Percentiles rank a stretch among this genome's conserved stretches.
Conservation (phyloP, 2,113 vertebrate species). For the Tympanuchus pallidicinctus region DNA sequence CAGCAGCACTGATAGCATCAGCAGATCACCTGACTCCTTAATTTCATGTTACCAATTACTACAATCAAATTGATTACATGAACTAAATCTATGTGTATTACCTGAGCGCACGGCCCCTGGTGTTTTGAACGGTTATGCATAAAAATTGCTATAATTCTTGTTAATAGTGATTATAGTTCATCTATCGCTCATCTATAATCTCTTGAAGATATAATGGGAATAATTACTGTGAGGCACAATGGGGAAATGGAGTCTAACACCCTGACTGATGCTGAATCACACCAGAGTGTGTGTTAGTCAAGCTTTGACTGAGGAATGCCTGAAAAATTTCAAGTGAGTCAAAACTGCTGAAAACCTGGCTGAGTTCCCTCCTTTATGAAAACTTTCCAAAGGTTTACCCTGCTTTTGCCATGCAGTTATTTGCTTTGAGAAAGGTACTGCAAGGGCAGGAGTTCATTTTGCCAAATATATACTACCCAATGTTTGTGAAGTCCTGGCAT, state of each 20-base stretch:
- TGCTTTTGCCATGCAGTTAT: not conserved
- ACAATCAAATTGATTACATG: constrained; percentile 47
- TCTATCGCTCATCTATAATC: constrained; percentile 50
- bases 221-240: constrained; percentile 69
- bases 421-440: constrained; percentile 15
- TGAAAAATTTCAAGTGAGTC: not conserved
- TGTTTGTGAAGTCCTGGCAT: not conserved
- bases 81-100: constrained; percentile 56
- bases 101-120: constrained; percentile 1
- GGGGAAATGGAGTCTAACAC: not conserved
- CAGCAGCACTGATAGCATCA: not conserved
- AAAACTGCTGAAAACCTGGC: constrained; percentile 37
- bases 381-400: constrained; percentile 43
- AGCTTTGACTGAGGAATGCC: constrained; percentile 53
- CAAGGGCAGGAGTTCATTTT: not conserved
- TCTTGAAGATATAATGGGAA: constrained; percentile 59
- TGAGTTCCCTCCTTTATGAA: not conserved
- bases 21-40: constrained; percentile 28
- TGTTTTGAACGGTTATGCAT: constrained; percentile 54
- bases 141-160: constrained; percentile 50
- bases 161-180: constrained; percentile 53
- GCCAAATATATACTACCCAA: not conserved
- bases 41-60: constrained; percentile 51
- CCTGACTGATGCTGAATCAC: constrained; percentile 48
- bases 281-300: constrained; percentile 22